Base-by-base conservation (phyloP, 2,797 vertebrate genomes). In the Huso huso region DNA sequence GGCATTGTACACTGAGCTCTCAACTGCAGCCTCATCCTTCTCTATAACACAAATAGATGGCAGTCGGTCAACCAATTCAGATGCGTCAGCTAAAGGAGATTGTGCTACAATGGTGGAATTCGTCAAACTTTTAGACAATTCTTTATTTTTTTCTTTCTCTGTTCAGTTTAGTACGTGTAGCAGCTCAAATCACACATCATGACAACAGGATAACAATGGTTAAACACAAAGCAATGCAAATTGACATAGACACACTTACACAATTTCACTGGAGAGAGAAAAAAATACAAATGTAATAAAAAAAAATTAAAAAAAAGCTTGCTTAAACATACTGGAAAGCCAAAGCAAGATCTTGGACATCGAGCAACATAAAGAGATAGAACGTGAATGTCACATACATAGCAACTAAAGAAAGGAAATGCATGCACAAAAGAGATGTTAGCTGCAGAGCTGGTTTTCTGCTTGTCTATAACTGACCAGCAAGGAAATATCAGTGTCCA, bases 1-100 rank as follows among this genome's bases (percentile, higher is more conserved):
- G 78, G 87, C 61, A 48, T 97, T 96, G 79, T 85, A 88, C 70
- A 97, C 94, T 2, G 81, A 78, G 69, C 86, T 68, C 71, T 94
- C 92, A 0, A 81, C 67, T 74, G 87, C 70, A 68, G 83, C 72
- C 62, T 96, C 92, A 65, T 95, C 92, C 76, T 74, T 88, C 77
- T 97, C 97, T 99, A 79, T 23, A 79, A 81, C 49, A 76, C 68
- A 87, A 48, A 18, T 71, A 74, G 57, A 65, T 12, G 55, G 62
- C 66, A 64, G 52, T 60, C 55, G 51, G 51, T 60, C 49, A 49
- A 23, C 23, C 51, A 12, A 3, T 4, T 37, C 61, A n/a, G 13
- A 62, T 37, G 51, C 7, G 9, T 6, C 6, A 57, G 58, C 57
- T 8, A 18, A 53, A 48, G n/a, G 53, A 10, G 50, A 11, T 51